Conservation (phyloP, 2,113 vertebrate species). For the Callipepla squamata region DNA sequence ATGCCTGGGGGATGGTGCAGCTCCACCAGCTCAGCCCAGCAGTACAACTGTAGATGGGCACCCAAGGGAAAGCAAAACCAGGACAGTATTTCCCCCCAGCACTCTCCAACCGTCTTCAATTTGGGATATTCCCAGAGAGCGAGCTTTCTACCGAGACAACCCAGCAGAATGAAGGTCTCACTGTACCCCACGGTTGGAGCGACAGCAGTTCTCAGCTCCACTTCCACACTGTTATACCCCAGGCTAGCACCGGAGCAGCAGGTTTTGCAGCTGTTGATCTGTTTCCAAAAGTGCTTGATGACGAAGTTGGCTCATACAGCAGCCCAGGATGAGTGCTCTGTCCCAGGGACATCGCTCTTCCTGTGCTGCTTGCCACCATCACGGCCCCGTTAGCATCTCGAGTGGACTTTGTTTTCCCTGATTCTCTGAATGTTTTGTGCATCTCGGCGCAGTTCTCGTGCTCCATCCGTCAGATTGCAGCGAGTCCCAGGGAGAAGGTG, state of each 20-base stretch:
- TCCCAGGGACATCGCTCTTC: not conserved
- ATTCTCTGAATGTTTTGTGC: constrained; percentile 5
- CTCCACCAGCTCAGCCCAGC: not conserved
- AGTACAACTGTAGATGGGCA: rapidly evolving
- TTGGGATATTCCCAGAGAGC: not conserved
- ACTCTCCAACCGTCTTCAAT: not conserved
- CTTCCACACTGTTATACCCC: not conserved
- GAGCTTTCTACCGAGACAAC: not conserved
- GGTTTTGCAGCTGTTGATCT: not conserved
- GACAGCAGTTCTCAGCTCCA: not conserved
- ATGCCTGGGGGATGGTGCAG: not conserved
- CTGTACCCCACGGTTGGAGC: not conserved
- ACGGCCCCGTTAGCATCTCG: rapidly evolving
- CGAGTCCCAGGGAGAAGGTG: constrained; percentile 59
- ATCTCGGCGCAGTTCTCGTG: not conserved
- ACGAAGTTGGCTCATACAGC: rapidly evolving
- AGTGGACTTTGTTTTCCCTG: constrained; percentile 52
- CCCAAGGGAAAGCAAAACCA: not conserved
- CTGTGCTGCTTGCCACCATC: not conserved
- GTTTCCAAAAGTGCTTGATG: not conserved
- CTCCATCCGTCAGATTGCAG: constrained; percentile 55
- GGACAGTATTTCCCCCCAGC: not conserved
- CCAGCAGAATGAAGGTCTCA: not conserved
- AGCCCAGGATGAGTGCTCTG: not conserved
- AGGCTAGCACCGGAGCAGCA: not conserved